Base-by-base conservation (phyloP, 2,888 invertebrate species). In the Synergus umbraculus region DNA sequence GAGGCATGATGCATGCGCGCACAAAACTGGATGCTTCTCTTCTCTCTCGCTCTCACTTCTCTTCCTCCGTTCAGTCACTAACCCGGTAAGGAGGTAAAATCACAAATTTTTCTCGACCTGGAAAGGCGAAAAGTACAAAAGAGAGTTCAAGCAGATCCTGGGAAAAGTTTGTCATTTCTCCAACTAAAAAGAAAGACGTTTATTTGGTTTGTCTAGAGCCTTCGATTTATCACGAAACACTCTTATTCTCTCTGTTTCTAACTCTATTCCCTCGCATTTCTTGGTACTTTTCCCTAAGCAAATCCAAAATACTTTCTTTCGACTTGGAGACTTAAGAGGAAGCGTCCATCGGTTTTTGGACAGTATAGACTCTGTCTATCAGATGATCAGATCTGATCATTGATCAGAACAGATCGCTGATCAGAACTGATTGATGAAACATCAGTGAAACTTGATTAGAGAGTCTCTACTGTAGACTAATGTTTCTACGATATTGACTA, bases 1-100 rank as follows among this genome's bases (percentile, higher is more conserved):
- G 76, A 84, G 78, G 89, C 88, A 89, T 88, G 89, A 78, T 81
- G 89, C 88, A 88, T 87, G 88, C 79, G 73, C 76, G 84, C 86
- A 85, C 85, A 84, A 84, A 86, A 83, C 77, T 82, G 81, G 79
- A 84, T 77, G 85, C 86, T 87, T 87, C 79, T 78, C 79, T 58
- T 49, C 60, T 58, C 29, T 78, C 37, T 69, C 49, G 60, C 67
- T 66, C 67, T 67, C 58, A 78, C 43, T 49, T 79, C 46, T 79
- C 18, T 66, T 69, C 60, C 64, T 66, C 78, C 76, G 65, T 60
- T 79, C 73, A 44, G 9, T 63, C 60, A 60, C 54, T 60, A 37
- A 37, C 60, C 41, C 60, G 29, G 37, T 78, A 49, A 69, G 79
- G n/a, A 77, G 65, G 58, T 64, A 22, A 73, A 66, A 80, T 66